Evolutionary conservation across 2,888 invertebrate genomes (phyloP), one percentile per base, ranked within the genome.

Genomic region (Labia minor): DNA sequence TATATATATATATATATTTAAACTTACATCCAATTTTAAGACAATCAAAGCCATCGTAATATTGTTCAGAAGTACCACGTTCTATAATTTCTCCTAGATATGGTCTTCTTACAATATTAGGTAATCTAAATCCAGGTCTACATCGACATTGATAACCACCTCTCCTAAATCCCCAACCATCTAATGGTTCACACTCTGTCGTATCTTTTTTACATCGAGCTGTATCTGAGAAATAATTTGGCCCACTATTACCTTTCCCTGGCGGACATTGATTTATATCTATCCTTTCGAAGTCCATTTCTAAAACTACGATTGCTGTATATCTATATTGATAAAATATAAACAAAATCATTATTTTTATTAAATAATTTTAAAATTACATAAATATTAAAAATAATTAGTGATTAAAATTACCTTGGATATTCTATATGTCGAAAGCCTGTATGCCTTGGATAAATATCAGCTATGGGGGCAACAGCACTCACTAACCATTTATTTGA

Each of bases 261-360:
- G 81, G 80, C 0, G 96, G 95, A 82, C 97, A 98, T 74, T 96
- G 97, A 80, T 98, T 98, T 77, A 98, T 94, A 75, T 98, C 97
- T 77, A 98, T 90, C 74, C 95, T 83, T 72, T 97, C 95, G 77
- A 92, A 95, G 76, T 98, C 97, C 86, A 96, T 89, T 83, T 97
- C 96, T 78, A 95, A 83, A 0, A 95, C 95, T 0, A 93, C 86
- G 18, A 89, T 89, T 49, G 93, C 97, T 1, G 95, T 94, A 75
- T 94, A 95, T 72, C 93, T 91, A 71, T 21, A 76, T 73, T 65
- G 67, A 71, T 18, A 19, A 61, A 63, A 61, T n/a, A n/a, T n/a
- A 37, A 20, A n/a, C 63, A 37, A 33, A 19, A 26, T 63, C 61
- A 62, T 61, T 11, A 16, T 49, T n/a, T n/a, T 26, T 18, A 20